Evolutionary conservation across 2,113 vertebrate genomes (phyloP), one percentile per base, ranked within the genome.

Genomic region (Eidolon helvum): DNA sequence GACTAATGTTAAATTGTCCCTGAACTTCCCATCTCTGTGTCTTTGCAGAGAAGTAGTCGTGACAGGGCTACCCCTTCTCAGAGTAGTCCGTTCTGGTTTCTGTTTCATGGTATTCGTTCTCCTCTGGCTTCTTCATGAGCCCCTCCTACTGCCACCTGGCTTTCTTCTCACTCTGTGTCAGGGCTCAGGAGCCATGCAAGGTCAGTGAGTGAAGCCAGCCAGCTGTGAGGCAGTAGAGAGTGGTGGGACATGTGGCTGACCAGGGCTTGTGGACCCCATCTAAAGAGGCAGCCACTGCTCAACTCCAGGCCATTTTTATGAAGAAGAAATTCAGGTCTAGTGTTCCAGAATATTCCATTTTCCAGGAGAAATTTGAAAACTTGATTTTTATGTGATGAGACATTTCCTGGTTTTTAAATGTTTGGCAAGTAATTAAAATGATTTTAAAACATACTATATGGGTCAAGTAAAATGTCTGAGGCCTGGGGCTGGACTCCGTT

Each of bases 291-390:
- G 59, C 48, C 33, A 5, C 74, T 65, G 53, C 21, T 28, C 45
- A 53, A 15, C 71, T 45, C 16, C 30, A 38, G 69, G 63, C 26
- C n/a, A 30, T 61, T 90, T 75, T 45, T 30, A 30, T 35, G 24
- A 50, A 78, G 38, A 35, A 50, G 50, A 11, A 50, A 33, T 33
- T 2, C 1, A 55, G 57, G 40, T 72, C 72, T 28, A 30, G 2
- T 9, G 33, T 91, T 93, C 71, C 74, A 84, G 30, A 86, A 30
- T 35, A 55, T 40, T 16, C 72, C 53, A 8, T 82, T 79, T 96
- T 87, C 92, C 83, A 40, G 43, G 86, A 89, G 28, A 93, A 43
- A 26, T 12, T 86, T 78, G 77, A 80, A 94, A 94, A 92, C 18
- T 48, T 61, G 87, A 75, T 79, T 87, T 93, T 65, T 26, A 45